A percentile compares a stretch with the other conserved stretches of the same genome.
phyloP scores from a whole-genome alignment of 2,113 vertebrate species.

The Anarhynchus alexandrinus region DNA sequence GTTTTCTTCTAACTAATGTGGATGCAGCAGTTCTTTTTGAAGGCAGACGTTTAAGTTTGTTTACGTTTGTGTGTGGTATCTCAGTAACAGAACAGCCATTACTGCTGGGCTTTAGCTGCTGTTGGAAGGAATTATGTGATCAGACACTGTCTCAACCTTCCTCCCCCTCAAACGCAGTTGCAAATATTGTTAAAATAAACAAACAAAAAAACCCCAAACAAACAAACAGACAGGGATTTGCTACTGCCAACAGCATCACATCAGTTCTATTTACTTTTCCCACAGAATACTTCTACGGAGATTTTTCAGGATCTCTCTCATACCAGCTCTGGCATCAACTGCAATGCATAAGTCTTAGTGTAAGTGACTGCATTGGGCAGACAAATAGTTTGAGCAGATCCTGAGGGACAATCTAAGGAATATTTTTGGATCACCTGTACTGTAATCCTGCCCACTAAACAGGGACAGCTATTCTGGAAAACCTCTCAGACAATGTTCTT shows the following conservation, averaged over 20 bases:
- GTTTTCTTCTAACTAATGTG: not conserved
- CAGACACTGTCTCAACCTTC: slow-evolving; percentile 10
- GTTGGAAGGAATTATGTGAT: not conserved
- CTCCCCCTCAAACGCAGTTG: not conserved
- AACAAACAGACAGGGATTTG: not conserved
- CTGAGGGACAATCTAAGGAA: not conserved
- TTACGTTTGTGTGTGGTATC: not conserved
- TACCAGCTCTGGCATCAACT: not conserved
- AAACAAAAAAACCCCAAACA: not conserved
- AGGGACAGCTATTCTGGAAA: not conserved
- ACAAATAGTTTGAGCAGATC: not conserved
- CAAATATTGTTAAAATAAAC: slow-evolving; percentile 32
- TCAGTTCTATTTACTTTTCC: slow-evolving; percentile 1
- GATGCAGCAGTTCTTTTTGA: not conserved
- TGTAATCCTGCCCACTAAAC: not conserved
- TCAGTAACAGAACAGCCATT: not conserved
- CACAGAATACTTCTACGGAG: not conserved
- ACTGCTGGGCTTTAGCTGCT: slow-evolving; percentile 3
- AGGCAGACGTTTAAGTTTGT: not conserved
- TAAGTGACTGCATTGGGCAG: not conserved
- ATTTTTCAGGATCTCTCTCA: not conserved
- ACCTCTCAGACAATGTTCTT: not conserved
- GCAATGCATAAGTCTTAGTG: accelerated
- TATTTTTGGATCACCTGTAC: not conserved
- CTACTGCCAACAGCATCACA: not conserved